Conservation (phyloP, 2,888 invertebrate genomes). For the Apamea crenata region DNA sequence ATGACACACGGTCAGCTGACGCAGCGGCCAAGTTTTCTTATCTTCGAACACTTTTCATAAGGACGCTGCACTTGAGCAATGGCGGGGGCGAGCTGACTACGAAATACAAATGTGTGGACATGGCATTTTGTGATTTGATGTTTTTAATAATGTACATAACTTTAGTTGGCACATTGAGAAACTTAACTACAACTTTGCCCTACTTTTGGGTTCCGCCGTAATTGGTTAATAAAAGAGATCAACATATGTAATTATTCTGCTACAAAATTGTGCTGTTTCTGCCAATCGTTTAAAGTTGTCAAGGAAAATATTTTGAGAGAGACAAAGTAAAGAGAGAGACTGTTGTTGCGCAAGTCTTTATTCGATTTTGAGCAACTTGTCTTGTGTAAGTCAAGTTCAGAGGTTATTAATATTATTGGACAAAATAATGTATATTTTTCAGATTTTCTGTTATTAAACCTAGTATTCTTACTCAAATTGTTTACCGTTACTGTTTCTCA, state of each 20-base stretch:
- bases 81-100: slow-evolving; percentile 59
- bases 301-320: neutral
- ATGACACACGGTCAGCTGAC: slow-evolving; percentile 81
- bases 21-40: slow-evolving; percentile 84
- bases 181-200: neutral
- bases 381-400: too few species aligned
- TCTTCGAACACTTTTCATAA: slow-evolving; percentile 84
- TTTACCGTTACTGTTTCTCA: too few species aligned
- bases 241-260: neutral
- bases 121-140: slow-evolving; percentile 22
- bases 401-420: neutral
- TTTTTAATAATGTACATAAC: neutral
- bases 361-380: neutral
- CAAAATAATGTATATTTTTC: too few species aligned
- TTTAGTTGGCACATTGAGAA: neutral
- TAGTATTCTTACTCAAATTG: too few species aligned
- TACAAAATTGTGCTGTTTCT: neutral
- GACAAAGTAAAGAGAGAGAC: neutral
- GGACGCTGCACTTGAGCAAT: slow-evolving; percentile 78
- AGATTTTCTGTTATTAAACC: too few species aligned
- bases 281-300: neutral
- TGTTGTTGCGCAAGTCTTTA: neutral
- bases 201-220: neutral
- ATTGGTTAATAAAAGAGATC: neutral
- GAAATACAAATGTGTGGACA: slow-evolving; percentile 44